Percentiles rank a stretch among this genome's conserved stretches.
Evolutionary conservation across 2,888 invertebrate species (phyloP).

Genomic region (Dicyrtoma fusca): DNA sequence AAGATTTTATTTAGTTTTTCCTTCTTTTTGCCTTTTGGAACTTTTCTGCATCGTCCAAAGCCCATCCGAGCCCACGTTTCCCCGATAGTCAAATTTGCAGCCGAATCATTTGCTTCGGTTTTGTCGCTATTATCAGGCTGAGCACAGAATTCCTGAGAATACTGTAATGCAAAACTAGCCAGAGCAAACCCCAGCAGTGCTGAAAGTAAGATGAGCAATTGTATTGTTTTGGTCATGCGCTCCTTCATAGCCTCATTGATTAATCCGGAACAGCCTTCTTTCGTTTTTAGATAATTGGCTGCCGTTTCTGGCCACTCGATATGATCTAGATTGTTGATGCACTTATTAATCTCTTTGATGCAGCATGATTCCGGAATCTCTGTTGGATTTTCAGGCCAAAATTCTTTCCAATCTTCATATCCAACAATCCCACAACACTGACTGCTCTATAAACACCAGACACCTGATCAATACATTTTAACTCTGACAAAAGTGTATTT

Average conservation of each 20-base stretch:
- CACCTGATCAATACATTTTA: no score
- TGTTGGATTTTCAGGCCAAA: not conserved
- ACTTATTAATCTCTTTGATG: not conserved
- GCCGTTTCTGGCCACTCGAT: slow-evolving; percentile 11
- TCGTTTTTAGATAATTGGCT: not conserved
- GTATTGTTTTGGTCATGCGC: not conserved
- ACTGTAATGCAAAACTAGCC: not conserved
- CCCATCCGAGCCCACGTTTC: slow-evolving; percentile 22
- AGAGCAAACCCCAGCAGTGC: not conserved
- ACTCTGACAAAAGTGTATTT: no score
- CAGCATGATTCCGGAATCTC: slow-evolving; percentile 10
- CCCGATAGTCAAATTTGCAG: not conserved
- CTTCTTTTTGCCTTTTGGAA: not conserved
- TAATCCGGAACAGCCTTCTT: not conserved
- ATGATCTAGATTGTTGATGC: not conserved
- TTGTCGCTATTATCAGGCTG: not conserved
- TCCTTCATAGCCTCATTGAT: not conserved
- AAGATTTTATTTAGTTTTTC: not conserved
- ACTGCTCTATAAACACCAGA: not conserved
- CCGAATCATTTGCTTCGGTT: not conserved
- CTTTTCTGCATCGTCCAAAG: not conserved
- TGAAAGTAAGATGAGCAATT: not conserved
- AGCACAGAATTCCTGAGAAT: not conserved
- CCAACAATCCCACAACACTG: slow-evolving; percentile 4
- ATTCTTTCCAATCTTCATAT: slow-evolving; percentile 1